Percentiles rank a stretch among this genome's conserved stretches.
Conservation (phyloP, 2,888 invertebrate genomes). For the Macrophya alboannulata region DNA sequence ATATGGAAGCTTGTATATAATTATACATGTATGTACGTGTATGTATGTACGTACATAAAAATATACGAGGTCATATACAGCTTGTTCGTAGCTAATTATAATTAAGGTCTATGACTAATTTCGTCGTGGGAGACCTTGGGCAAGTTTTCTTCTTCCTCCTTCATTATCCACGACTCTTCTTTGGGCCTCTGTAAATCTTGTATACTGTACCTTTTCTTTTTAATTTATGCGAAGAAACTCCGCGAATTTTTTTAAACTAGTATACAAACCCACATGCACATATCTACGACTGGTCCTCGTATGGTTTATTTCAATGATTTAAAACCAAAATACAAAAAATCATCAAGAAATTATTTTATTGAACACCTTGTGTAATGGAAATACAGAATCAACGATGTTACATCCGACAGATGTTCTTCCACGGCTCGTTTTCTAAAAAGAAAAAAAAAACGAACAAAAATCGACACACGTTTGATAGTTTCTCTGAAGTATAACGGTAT, state of each 20-base stretch:
- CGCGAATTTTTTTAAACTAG: neutral
- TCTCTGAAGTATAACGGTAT: neutral
- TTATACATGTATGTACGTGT: neutral
- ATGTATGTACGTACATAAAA: neutral
- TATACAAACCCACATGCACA: neutral
- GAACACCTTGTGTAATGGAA: neutral
- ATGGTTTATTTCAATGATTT: neutral
- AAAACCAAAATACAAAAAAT: no score
- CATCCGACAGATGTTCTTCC: neutral
- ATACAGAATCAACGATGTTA: neutral
- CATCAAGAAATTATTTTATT: neutral
- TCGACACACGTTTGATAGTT: neutral
- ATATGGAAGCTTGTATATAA: constrained; percentile 24
- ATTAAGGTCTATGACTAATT: constrained; percentile 27
- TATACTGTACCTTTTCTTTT: neutral
- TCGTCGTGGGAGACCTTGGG: constrained; percentile 33
- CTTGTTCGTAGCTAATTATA: constrained; percentile 44
- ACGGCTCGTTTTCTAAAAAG: neutral
- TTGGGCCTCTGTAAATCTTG: neutral
- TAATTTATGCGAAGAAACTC: neutral
- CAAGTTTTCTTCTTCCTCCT: neutral
- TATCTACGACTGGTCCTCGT: neutral
- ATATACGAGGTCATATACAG: constrained; percentile 1
- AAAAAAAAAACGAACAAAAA: neutral
- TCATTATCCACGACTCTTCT: neutral